Evolutionary conservation across 2,888 invertebrate species (phyloP), one percentile per base, ranked within the genome.

Genomic region (Ypsolopha scabrella): DNA sequence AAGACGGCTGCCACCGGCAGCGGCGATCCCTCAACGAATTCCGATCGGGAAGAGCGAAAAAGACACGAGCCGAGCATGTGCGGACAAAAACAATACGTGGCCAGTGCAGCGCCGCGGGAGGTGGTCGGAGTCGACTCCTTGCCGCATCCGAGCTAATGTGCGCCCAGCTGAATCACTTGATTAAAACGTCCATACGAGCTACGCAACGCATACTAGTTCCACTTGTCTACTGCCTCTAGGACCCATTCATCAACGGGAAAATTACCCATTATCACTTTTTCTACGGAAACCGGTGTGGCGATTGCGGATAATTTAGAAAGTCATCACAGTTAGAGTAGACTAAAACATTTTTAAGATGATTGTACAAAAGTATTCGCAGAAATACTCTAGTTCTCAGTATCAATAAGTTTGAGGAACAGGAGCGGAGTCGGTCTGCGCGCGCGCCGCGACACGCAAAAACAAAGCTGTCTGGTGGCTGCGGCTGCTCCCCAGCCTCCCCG

Each of bases 1-100:
- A 81, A 77, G 81, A 78, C 80, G 80, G 81, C 80, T 80, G 81
- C 86, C 85, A 86, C 85, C 85, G 76, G 82, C 82, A 71, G 80
- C 80, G 85, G 82, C 79, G 76, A 78, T 80, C 77, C 75, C 77
- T 76, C 80, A 74, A 79, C 81, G 80, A 85, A 86, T 86, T 86
- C 86, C 86, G 61, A 80, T 75, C 69, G 80, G 73, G 68, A 82
- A 81, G 82, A 83, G 83, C 80, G 82, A 83, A 85, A 85, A 86
- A 80, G 81, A 85, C 85, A 85, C 83, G 85, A 80, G 80, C 78
- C 74, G 74, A 75, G 81, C 80, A 83, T 77, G 74, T 70, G 68
- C 58, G 55, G 65, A 65, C 73, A 86, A 86, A 86, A 86, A 86
- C 75, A 33, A 76, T 63, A 80, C 6, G 39, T 39, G 35, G 11